Base-by-base conservation (phyloP, 1,140 invertebrate species). In the Muscidifurax raptorellus region DNA sequence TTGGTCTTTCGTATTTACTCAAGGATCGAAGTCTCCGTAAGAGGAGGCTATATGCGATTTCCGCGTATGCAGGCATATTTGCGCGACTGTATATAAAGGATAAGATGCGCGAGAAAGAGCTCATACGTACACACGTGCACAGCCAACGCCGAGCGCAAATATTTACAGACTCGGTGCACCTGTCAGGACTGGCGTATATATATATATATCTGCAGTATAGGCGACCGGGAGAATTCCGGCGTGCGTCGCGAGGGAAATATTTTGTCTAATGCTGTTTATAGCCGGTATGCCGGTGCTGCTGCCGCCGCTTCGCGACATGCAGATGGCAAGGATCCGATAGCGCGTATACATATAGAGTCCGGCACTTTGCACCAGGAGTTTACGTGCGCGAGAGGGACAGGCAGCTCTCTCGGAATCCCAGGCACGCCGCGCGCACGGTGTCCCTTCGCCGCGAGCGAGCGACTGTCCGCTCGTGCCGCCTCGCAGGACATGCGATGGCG, bases 231-330 rank as follows among this genome's bases (percentile, higher is more conserved):
- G 52, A 66, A 78, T 78, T 32, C 44, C 28, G 18, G 9, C 52
- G 32, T 47, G 36, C 10, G 30, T 22, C 25, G n/a, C n/a, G 18
- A 67, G 59, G 25, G 25, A 67, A 79, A 40, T 15, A 66, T 36
- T 66, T 32, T 27, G 32, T 79, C 30, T 79, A 36, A n/a, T 32
- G 27, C 5, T 44, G n/a, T 67, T 80, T 79, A 64, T 66, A 25
- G 13, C 3, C 3, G n/a, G 15, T 4, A 67, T 59, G 22, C 22
- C 52, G 6, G 9, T 47, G 18, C 52, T 59, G 22, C 22, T 7
- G 22, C 52, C n/a, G 52, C 44, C 15, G 18, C n/a, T 59, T n/a
- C 22, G n/a, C 59, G 22, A 67, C 32, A 67, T 40, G 59, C 25
- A 66, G 66, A 79, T 67, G 28, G 22, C 52, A n/a, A 22, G 52